phyloP scores from a whole-genome alignment of 1,140 invertebrate species.

The Belonocnema kinseyi region DNA sequence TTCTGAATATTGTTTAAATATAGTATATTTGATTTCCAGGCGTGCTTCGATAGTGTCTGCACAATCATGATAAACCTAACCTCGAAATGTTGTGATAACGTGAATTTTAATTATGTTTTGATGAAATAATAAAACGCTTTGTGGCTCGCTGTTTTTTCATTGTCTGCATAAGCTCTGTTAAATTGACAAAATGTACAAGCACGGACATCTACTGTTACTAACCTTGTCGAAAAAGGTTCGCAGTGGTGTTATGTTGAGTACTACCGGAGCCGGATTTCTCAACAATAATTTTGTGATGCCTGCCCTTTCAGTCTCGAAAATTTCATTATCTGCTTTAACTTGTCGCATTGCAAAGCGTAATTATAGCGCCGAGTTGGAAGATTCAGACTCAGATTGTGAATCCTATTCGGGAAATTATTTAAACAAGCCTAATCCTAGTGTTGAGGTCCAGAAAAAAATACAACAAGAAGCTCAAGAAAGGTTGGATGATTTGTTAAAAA shows the following conservation, averaged over 20 bases:
- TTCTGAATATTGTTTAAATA: no score
- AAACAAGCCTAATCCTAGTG: neutral
- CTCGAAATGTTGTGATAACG: neutral
- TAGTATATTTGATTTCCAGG: no score
- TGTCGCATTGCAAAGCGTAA: slow-evolving; percentile 1
- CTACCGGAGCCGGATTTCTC: neutral
- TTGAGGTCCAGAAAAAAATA: slow-evolving; percentile 30
- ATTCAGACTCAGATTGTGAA: neutral
- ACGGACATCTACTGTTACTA: neutral
- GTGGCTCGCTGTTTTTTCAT: neutral
- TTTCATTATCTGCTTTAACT: neutral
- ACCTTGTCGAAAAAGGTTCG: neutral
- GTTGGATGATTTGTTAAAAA: slow-evolving; percentile 47
- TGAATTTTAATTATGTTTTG: slow-evolving; percentile 3
- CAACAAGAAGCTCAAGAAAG: slow-evolving; percentile 46
- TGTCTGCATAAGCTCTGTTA: neutral
- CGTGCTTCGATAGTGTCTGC: neutral
- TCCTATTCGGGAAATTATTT: neutral
- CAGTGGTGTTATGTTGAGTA: neutral
- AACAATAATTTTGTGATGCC: neutral
- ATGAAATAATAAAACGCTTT: slow-evolving; percentile 6
- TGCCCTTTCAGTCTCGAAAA: neutral
- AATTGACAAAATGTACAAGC: neutral
- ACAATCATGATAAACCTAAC: slow-evolving; percentile 32
- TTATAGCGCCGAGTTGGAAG: neutral